Evolutionary conservation across 2,113 vertebrate genomes (phyloP).

Genomic region (Fukomys damarensis): DNA sequence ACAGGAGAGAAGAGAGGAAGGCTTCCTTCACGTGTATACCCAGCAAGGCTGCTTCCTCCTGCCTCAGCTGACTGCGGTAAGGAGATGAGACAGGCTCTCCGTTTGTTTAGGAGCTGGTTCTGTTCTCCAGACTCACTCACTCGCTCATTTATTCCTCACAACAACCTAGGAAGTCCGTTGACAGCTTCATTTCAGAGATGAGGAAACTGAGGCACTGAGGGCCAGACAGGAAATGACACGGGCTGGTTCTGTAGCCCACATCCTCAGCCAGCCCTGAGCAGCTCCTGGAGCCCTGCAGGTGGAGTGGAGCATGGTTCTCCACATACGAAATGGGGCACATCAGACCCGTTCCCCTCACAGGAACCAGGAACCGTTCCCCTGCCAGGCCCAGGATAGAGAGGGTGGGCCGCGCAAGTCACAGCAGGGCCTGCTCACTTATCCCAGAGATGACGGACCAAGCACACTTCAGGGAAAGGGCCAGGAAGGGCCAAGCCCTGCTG

Average conservation of each 20-base stretch:
- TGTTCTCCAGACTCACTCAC: neutral
- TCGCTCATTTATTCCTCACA: neutral
- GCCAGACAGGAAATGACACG: rapidly evolving
- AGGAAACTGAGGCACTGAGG: neutral
- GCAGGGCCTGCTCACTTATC: neutral
- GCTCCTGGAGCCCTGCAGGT: neutral
- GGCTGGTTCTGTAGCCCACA: rapidly evolving
- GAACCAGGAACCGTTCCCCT: too few species aligned
- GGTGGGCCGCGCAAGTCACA: neutral
- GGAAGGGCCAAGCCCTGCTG: neutral
- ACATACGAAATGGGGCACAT: neutral
- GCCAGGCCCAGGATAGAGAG: neutral
- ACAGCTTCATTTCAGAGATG: neutral
- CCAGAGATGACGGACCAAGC: neutral
- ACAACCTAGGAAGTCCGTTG: rapidly evolving
- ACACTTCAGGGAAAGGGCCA: neutral
- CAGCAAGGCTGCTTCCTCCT: neutral
- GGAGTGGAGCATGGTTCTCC: rapidly evolving
- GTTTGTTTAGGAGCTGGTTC: rapidly evolving
- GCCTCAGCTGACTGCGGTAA: neutral
- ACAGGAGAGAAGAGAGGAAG: neutral
- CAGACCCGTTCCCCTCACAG: neutral
- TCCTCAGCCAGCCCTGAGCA: rapidly evolving
- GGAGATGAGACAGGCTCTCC: neutral
- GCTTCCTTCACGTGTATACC: rapidly evolving